A percentile compares a stretch with the other conserved stretches of the same genome.
Conservation (phyloP, 1,140 invertebrate species). For the Conopomorpha cramerella region DNA sequence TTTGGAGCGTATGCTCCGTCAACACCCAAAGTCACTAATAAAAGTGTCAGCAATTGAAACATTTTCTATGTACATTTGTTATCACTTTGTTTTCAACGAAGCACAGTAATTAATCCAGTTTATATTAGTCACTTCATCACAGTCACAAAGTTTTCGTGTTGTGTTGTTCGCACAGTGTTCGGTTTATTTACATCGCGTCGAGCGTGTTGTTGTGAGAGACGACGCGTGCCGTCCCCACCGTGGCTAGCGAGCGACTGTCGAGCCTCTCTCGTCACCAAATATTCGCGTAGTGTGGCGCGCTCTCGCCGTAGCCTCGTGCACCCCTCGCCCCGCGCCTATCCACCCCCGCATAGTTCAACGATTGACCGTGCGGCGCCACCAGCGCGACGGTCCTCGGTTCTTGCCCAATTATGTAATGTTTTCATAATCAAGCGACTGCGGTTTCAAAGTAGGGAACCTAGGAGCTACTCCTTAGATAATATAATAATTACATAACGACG, state of each 20-base stretch:
- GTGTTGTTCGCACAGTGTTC: neutral
- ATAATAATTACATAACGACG: no score
- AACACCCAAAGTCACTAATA: constrained; percentile 49
- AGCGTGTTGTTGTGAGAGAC: constrained; percentile 26
- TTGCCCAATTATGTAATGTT: constrained; percentile 57
- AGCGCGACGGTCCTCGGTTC: constrained; percentile 34
- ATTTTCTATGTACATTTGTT: constrained; percentile 53
- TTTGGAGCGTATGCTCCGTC: constrained; percentile 33
- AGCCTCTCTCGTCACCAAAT: constrained; percentile 20
- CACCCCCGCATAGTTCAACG: constrained; percentile 46
- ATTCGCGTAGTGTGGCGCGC: constrained; percentile 38
- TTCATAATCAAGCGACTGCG: constrained; percentile 48
- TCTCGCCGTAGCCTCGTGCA: constrained; percentile 23
- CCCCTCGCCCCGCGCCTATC: constrained; percentile 24
- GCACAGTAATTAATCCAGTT: constrained; percentile 16
- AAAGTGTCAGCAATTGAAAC: constrained; percentile 51
- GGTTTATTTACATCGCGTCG: constrained; percentile 45
- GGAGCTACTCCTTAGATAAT: no score
- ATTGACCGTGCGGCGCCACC: constrained; percentile 46
- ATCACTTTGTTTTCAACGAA: constrained; percentile 7
- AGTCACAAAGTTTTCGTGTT: neutral
- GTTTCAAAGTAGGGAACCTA: constrained; percentile 25
- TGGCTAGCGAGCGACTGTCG: constrained; percentile 40
- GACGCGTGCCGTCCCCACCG: constrained; percentile 36
- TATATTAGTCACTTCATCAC: neutral